Conservation (phyloP, 2,113 vertebrate genomes). For the Malurus alboscapulatus region DNA sequence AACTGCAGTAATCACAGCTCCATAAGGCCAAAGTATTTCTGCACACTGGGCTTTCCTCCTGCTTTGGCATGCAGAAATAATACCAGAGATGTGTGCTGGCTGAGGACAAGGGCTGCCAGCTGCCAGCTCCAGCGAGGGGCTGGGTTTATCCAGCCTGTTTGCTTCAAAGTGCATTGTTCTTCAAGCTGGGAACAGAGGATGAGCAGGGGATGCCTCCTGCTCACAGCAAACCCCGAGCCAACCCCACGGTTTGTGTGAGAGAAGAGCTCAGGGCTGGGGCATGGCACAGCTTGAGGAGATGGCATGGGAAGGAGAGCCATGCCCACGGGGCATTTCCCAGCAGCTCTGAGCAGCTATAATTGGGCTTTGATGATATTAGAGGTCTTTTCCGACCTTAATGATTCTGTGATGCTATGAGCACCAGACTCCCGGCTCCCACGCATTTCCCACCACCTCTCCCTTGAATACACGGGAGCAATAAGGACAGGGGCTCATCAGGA, state of each 20-base stretch:
- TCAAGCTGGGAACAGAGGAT: background rate
- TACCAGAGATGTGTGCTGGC: background rate
- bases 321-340: background rate
- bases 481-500: background rate
- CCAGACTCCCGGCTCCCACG: background rate
- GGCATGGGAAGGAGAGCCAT: accelerated
- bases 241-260: accelerated
- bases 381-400: background rate
- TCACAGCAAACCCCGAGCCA: background rate
- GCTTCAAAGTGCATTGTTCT: background rate
- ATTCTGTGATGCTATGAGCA: no score
- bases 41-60: background rate
- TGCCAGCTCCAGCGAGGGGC: background rate
- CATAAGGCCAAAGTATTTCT: background rate
- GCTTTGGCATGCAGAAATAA: background rate
- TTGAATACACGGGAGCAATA: background rate
- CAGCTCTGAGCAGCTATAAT: background rate
- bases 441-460: background rate
- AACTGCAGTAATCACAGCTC: background rate
- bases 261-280: background rate
- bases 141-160: slow-evolving; percentile 3
- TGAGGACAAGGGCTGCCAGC: background rate
- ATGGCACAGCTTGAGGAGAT: background rate
- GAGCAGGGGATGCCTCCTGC: background rate
- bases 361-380: background rate